These are phyloP conservation scores for Oeneis ivallda DNA, from an alignment of 2,888 invertebrate genomes.

Conservation along the genomic window DNA sequence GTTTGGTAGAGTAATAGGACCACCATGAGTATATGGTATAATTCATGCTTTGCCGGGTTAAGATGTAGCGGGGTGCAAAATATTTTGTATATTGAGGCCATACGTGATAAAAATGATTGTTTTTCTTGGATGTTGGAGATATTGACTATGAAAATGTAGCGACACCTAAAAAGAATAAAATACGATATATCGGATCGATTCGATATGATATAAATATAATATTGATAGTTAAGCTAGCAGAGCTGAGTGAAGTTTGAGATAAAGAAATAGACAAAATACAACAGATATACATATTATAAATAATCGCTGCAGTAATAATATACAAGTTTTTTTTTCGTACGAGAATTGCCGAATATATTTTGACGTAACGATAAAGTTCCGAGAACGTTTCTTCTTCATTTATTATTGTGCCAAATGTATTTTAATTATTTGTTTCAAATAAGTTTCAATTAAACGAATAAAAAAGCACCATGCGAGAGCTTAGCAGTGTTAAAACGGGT, in stretches of 20 bases:
- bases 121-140: neutral
- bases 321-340: neutral
- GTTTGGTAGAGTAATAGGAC: conserved; percentile 85
- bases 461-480: conserved; percentile 25
- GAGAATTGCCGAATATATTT: too few relatives aligned
- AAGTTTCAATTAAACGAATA: conserved; percentile 26
- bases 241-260: too few relatives aligned
- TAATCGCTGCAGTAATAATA: neutral
- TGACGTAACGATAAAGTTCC: too few relatives aligned
- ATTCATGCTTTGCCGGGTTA: conserved; percentile 28
- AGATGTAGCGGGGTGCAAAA: conserved; percentile 13
- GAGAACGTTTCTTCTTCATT: neutral
- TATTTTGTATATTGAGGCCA: conserved; percentile 28
- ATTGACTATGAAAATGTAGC: neutral
- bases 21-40: conserved; percentile 4
- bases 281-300: too few relatives aligned
- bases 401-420: conserved; percentile 15
- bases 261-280: too few relatives aligned
- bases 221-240: too few relatives aligned
- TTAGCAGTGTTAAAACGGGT: conserved; percentile 40
- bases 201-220: neutral
- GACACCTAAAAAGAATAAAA: neutral
- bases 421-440: conserved; percentile 16
- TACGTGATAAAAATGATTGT: conserved; percentile 10
- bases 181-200: neutral